Percentiles rank a stretch among this genome's conserved stretches.
Conservation (phyloP, 2,113 vertebrate species). For the Origma solitaria region DNA sequence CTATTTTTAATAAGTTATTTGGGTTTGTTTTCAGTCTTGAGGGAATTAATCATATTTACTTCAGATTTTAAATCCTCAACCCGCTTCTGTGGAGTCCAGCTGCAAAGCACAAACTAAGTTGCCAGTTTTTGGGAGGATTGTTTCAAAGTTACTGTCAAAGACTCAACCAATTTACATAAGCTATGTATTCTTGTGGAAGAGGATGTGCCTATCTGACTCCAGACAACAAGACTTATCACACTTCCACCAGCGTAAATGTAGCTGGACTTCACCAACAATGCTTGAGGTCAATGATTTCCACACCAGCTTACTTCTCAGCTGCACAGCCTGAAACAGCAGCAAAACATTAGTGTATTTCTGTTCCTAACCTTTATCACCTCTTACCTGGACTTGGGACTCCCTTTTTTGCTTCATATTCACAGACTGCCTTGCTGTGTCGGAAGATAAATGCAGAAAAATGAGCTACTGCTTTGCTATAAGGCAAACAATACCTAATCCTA, state of each 20-base stretch:
- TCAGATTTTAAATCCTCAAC: not conserved
- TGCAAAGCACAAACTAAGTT: not conserved
- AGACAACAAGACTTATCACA: not conserved
- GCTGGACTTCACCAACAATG: not conserved
- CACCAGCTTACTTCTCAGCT: not conserved
- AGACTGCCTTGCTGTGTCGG: not conserved
- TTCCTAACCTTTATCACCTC: not conserved
- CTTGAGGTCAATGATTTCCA: not conserved
- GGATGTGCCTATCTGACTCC: not conserved
- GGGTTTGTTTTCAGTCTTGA: not conserved
- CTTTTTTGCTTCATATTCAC: not conserved
- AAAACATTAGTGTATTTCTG: not conserved
- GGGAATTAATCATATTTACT: not conserved
- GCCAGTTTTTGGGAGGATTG: accelerated
- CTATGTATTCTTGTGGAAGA: not conserved
- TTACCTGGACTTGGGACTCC: not conserved
- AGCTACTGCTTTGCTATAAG: not conserved
- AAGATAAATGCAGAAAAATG: not conserved
- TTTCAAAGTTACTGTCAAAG: not conserved
- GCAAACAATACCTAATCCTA: not conserved
- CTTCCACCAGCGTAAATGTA: not conserved
- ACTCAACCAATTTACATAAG: not conserved
- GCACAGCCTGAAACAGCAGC: not conserved
- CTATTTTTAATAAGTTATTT: not conserved
- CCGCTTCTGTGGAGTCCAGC: not conserved